phyloP scores from a whole-genome alignment of 2,797 vertebrate species.

The Centropyge bicolor region DNA sequence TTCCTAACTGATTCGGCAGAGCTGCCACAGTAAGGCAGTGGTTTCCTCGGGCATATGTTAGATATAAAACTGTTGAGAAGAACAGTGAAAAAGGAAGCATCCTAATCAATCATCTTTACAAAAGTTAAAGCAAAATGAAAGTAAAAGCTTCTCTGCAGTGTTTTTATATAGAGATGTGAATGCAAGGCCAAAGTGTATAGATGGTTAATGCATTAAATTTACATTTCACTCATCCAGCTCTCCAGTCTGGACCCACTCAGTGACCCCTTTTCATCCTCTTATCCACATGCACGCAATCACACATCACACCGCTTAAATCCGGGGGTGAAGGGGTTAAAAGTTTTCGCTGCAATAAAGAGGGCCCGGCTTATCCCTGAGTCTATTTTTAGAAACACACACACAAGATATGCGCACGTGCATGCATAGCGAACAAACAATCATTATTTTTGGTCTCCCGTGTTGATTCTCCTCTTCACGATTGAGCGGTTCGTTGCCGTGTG shows the following conservation, averaged over 20 bases:
- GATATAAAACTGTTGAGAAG: not conserved
- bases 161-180: not conserved
- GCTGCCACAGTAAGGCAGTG: constrained; percentile 5
- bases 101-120: not conserved
- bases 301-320: constrained; percentile 53
- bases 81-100: not conserved
- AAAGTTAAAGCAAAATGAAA: constrained; percentile 5
- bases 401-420: constrained; percentile 74
- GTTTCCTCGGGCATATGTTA: not conserved
- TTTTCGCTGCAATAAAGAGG: constrained; percentile 82
- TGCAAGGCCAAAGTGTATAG: not conserved
- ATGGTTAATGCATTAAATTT: constrained; percentile 39
- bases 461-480: constrained; percentile 57
- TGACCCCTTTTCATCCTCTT: constrained; percentile 53
- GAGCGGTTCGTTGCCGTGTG: constrained; percentile 53
- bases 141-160: constrained; percentile 1
- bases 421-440: constrained; percentile 75
- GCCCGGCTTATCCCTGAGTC: constrained; percentile 80
- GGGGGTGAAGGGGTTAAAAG: constrained; percentile 81
- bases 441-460: constrained; percentile 75
- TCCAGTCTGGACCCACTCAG: not conserved
- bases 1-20: constrained; percentile 4
- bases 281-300: constrained; percentile 43
- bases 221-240: constrained; percentile 24
- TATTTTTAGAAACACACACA: constrained; percentile 80